phyloP scores from a whole-genome alignment of 53 echinoderm and acorn worm species.

The Paelopatides confundens region DNA sequence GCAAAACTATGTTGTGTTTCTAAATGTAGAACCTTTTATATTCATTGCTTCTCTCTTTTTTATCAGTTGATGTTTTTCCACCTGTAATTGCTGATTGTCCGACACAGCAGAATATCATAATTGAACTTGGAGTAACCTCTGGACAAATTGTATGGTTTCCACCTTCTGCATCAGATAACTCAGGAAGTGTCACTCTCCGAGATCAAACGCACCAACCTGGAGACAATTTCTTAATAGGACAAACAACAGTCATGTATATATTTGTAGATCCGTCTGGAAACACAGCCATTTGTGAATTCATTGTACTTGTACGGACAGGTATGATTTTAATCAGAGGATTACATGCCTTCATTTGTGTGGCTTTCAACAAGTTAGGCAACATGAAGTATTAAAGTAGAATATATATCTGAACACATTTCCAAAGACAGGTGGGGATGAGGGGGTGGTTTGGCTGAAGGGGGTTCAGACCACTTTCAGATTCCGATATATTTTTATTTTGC shows the following conservation, averaged over 20 bases:
- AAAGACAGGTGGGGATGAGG: no score
- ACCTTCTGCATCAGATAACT: slow-evolving; percentile 29
- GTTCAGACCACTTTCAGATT: neutral
- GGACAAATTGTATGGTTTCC: neutral
- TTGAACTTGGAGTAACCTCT: slow-evolving; percentile 49
- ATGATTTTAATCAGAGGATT: neutral
- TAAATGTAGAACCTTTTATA: no score
- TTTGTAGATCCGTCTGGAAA: neutral
- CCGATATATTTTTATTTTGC: neutral
- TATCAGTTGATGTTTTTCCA: slow-evolving; percentile 34
- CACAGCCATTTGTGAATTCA: neutral
- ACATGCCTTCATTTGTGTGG: neutral
- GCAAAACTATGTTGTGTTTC: no score
- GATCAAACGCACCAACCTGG: neutral
- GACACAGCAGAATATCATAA: neutral
- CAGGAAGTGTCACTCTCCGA: neutral
- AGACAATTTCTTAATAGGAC: slow-evolving; percentile 4
- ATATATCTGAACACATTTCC: no score
- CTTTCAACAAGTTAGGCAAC: neutral
- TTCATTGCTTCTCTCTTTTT: no score
- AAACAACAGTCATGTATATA: slow-evolving; percentile 15
- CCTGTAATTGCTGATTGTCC: slow-evolving; percentile 30
- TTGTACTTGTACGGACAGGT: neutral
- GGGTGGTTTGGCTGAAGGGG: no score
- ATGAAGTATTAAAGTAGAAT: no score